Evolutionary conservation across 1,140 invertebrate species (phyloP), one percentile per base, ranked within the genome.

Genomic region (Nixonia krombeini): DNA sequence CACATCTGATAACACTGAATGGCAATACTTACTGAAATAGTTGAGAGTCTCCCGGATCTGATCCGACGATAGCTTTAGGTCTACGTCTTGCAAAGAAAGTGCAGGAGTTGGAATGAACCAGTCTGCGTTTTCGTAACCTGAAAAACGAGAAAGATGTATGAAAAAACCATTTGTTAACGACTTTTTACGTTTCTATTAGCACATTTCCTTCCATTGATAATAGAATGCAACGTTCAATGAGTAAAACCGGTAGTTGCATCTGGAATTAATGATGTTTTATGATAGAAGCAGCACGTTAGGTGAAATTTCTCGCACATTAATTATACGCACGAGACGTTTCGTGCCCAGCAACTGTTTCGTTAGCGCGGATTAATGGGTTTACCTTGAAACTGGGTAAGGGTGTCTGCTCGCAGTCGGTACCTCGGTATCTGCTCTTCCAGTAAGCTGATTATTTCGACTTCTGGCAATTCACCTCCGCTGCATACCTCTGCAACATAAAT

Each of bases 11-110:
- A 13, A 6, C 2, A 35, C 4, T 4, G 18, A 2, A 52, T 35
- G 10, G 31, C 15, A 29, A 50, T 75, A 96, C 95, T 97, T 86
- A 98, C 96, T 91, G 86, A 98, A 98, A 88, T 98, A 98, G 87
- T 98, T 97, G 56, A 99, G 90, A 35, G 94, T 96, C 86, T 97
- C 95, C 84, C 94, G 91, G 81, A 96, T 96, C 87, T 97, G 94
- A 83, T 97, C 95, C 84, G 94, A 93, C 41, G 94, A 95, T 56
- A 98, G 87, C 75, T 93, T 93, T 64, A 94, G 86, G 75, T 96
- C 94, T 42, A 88, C 88, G 58, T 93, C 89, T 73, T 90, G 90
- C 65, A 91, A 83, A 72, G 88, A 87, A 52, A 94, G 85, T 33
- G 91, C 92, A 44, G 95, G 95, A 33, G 93, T 90, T 28, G 95